Evolutionary conservation across 2,113 vertebrate genomes (phyloP).

Genomic region (Grantiella picta): DNA sequence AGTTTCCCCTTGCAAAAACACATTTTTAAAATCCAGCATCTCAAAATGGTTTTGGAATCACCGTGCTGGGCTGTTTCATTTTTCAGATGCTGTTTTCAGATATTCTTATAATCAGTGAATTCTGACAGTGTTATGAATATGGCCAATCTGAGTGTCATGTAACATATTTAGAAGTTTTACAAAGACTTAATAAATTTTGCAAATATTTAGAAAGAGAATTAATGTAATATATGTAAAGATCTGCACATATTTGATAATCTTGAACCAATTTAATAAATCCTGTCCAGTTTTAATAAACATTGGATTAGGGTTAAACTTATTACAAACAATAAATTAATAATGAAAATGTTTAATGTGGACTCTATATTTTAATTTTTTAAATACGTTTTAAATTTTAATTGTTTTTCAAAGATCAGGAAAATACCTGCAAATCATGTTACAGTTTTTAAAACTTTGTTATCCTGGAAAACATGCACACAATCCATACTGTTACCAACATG

Average conservation of each 20-base stretch:
- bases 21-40: not conserved
- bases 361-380: too few species aligned
- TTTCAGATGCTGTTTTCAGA: not conserved
- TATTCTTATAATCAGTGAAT: not conserved
- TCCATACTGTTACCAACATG: not conserved
- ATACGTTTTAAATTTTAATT: slow-evolving; percentile 21
- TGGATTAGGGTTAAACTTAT: slow-evolving; percentile 77
- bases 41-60: not conserved
- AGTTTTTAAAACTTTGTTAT: slow-evolving; percentile 15
- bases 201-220: slow-evolving; percentile 80
- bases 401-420: slow-evolving; percentile 51
- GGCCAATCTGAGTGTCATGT: slow-evolving; percentile 35
- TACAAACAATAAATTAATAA: slow-evolving; percentile 74
- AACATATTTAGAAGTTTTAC: slow-evolving; percentile 66
- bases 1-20: not conserved
- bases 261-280: slow-evolving; percentile 78
- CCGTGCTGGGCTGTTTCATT: not conserved
- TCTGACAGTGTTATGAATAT: not conserved
- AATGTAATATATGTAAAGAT: slow-evolving; percentile 79
- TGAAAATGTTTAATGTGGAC: slow-evolving; percentile 67
- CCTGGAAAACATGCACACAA: not conserved
- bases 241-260: slow-evolving; percentile 81
- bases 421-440: slow-evolving; percentile 20
- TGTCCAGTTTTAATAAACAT: slow-evolving; percentile 74
- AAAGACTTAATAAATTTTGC: slow-evolving; percentile 76